A percentile compares a stretch with the other conserved stretches of the same genome.
Conservation (phyloP, 2,113 vertebrate species). For the Carassius gibelio region DNA sequence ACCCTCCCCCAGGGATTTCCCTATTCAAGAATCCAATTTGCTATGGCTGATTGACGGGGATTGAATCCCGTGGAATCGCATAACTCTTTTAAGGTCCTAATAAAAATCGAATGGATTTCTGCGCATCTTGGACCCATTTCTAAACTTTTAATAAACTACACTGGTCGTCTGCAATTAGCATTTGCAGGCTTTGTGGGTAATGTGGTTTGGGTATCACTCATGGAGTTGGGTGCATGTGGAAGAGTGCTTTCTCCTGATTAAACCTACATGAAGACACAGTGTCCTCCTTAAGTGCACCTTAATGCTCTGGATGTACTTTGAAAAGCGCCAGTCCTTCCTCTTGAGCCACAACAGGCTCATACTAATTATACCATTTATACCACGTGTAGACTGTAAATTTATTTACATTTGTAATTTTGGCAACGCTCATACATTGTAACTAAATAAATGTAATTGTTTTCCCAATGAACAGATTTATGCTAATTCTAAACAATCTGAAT, state of each 20-base stretch:
- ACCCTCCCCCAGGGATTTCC: constrained; percentile 95
- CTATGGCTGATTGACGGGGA: constrained; percentile 94
- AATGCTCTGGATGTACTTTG: constrained; percentile 45
- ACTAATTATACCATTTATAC: background rate
- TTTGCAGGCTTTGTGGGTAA: constrained; percentile 71
- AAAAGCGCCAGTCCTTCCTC: constrained; percentile 4
- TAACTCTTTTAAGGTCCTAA: constrained; percentile 95
- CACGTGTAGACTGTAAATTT: too few species aligned
- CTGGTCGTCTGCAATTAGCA: constrained; percentile 82
- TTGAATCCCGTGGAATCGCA: constrained; percentile 92
- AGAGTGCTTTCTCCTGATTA: constrained; percentile 62
- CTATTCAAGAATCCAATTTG: constrained; percentile 99
- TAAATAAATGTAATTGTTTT: background rate
- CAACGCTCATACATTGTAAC: too few species aligned
- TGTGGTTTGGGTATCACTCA: constrained; percentile 71
- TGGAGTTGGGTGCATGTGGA: constrained; percentile 71
- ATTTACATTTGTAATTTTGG: too few species aligned
- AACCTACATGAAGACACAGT: constrained; percentile 63
- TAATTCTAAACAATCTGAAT: too few species aligned
- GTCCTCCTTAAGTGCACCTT: constrained; percentile 62
- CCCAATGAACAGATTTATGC: too few species aligned
- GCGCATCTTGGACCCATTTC: constrained; percentile 79
- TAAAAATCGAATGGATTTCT: constrained; percentile 93
- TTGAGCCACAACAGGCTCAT: constrained; percentile 4
- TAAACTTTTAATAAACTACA: constrained; percentile 83